Conservation (phyloP, 2,797 vertebrate genomes). For the Hemitrygon akajei region DNA sequence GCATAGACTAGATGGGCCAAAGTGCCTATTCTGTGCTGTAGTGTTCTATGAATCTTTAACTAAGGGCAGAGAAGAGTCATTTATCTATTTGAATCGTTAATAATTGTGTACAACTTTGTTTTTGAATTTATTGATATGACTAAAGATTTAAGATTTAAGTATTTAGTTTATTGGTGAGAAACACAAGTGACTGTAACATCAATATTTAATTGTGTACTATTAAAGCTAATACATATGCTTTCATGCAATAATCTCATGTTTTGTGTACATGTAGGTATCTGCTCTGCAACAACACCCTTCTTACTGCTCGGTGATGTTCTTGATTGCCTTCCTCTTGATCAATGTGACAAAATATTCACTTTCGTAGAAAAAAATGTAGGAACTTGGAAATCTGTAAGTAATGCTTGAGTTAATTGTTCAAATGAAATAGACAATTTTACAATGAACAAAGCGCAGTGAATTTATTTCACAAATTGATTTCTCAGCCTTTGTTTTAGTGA, state of each 20-base stretch:
- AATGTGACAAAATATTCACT: constrained; percentile 92
- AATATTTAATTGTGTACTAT: background rate
- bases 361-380: constrained; percentile 97
- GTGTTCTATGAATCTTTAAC: too few relatives aligned
- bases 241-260: background rate
- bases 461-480: background rate
- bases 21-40: too few relatives aligned
- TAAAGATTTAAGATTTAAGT: background rate
- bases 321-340: constrained; percentile 91
- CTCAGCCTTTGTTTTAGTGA: background rate
- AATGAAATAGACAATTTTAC: background rate
- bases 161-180: background rate
- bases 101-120: too few relatives aligned
- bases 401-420: background rate
- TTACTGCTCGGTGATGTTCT: constrained; percentile 88
- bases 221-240: background rate
- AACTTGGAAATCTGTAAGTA: constrained; percentile 91
- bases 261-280: constrained; percentile 67
- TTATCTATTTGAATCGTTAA: background rate
- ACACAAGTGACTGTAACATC: too few relatives aligned
- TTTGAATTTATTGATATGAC: background rate
- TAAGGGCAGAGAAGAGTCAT: background rate
- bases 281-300: constrained; percentile 90
- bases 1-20: too few relatives aligned
- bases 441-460: background rate